A percentile compares a stretch with the other conserved stretches of the same genome.
These are phyloP conservation scores for Microcebus tavaratra DNA, from an alignment of 2,113 vertebrate genomes.

Conservation along the genomic window DNA sequence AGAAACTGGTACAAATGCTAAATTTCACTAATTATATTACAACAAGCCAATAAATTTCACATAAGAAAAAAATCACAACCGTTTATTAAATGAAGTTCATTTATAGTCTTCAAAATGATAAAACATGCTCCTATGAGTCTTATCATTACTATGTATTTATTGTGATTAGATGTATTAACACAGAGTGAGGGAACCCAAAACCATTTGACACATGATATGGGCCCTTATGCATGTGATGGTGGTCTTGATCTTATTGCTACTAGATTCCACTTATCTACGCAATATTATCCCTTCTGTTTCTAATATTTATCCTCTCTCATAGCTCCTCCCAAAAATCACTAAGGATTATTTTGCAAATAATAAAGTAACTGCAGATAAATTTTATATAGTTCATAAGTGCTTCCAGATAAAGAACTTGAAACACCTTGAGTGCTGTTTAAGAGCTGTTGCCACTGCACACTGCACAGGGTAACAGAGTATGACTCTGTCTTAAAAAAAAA, in stretches of 20 bases:
- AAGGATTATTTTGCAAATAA: neutral
- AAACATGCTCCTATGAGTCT: neutral
- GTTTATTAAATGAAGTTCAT: neutral
- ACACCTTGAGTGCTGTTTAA: neutral
- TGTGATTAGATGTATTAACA: neutral
- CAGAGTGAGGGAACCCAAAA: neutral
- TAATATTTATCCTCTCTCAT: neutral
- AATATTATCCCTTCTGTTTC: neutral
- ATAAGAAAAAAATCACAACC: neutral
- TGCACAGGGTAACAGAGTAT: no score
- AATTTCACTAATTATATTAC: neutral
- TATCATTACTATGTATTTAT: neutral
- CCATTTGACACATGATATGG: neutral
- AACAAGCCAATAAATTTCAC: neutral
- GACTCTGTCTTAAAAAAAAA: no score
- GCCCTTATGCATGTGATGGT: fast-evolving
- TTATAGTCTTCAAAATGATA: neutral
- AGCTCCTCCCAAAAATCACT: neutral
- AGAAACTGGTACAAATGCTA: neutral
- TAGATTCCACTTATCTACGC: neutral
- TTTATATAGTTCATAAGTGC: neutral
- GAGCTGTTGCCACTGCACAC: neutral
- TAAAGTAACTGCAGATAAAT: neutral
- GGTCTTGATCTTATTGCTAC: neutral
- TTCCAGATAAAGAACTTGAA: neutral